Evolutionary conservation across 2,113 vertebrate genomes (phyloP).

Genomic region (Etheostoma spectabile): DNA sequence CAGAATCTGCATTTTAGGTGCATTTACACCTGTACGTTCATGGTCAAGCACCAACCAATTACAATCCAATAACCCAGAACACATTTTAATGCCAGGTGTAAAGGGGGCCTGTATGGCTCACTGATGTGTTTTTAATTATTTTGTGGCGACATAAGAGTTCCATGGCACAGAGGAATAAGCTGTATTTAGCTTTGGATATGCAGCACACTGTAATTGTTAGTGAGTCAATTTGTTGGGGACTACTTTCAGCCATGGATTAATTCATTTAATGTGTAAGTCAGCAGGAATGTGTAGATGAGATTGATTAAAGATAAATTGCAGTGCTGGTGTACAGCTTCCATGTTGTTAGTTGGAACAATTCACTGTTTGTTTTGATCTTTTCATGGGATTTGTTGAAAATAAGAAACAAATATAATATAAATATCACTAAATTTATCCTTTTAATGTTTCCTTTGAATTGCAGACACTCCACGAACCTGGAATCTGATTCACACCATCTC

Average conservation of each 20-base stretch:
- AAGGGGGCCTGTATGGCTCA: not conserved
- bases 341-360: not conserved
- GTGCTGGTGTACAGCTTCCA: not conserved
- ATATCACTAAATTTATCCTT: not conserved
- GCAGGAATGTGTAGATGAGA: not conserved
- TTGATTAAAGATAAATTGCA: not conserved
- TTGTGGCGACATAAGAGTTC: not conserved
- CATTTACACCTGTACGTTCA: not conserved
- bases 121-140: not conserved
- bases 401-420: not conserved
- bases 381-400: slow-evolving; percentile 4
- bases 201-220: not conserved
- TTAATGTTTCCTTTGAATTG: not conserved
- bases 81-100: not conserved
- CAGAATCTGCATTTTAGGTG: not conserved
- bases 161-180: not conserved
- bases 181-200: not conserved
- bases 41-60: not conserved
- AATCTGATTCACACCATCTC: slow-evolving; percentile 97
- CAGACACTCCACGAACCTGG: slow-evolving; percentile 95
- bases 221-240: not conserved
- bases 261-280: not conserved
- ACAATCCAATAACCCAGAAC: not conserved
- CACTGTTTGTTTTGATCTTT: slow-evolving; percentile 1
- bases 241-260: not conserved